phyloP scores from a whole-genome alignment of 2,888 invertebrate genomes.

The Gryllus longicercus region DNA sequence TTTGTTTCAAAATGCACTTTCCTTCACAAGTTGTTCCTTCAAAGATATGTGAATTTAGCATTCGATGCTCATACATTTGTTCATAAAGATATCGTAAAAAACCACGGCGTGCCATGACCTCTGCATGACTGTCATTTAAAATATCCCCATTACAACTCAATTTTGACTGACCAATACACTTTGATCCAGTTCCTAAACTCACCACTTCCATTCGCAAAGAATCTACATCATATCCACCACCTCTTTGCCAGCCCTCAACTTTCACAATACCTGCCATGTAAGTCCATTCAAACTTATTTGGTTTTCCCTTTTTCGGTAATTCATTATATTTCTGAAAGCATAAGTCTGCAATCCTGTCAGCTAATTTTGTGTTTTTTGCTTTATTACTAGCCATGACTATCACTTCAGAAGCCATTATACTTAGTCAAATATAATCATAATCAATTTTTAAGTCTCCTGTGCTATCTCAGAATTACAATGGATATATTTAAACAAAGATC shows the following conservation, averaged over 20 bases:
- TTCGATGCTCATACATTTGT: constrained; percentile 52
- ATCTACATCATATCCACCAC: constrained; percentile 39
- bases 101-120: constrained; percentile 78
- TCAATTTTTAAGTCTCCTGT: too few species aligned
- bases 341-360: constrained; percentile 55
- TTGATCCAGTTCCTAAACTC: constrained; percentile 86
- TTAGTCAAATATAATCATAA: not conserved
- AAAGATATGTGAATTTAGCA: constrained; percentile 39
- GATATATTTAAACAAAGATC: not conserved
- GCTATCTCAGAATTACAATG: not conserved
- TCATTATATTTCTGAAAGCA: constrained; percentile 59
- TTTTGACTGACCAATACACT: constrained; percentile 72
- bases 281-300: constrained; percentile 74
- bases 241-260: constrained; percentile 45
- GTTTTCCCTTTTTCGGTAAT: constrained; percentile 78
- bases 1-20: constrained; percentile 54
- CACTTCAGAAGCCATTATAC: not conserved
- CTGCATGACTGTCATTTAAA: constrained; percentile 89
- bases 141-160: constrained; percentile 65
- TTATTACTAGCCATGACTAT: not conserved
- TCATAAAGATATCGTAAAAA: constrained; percentile 73
- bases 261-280: constrained; percentile 70
- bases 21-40: constrained; percentile 40
- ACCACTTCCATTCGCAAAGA: constrained; percentile 55
- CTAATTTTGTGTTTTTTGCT: constrained; percentile 39